Percentiles rank a stretch among this genome's conserved stretches.
Evolutionary conservation across 1,140 invertebrate genomes (phyloP).

Genomic region (Atta texana): DNA sequence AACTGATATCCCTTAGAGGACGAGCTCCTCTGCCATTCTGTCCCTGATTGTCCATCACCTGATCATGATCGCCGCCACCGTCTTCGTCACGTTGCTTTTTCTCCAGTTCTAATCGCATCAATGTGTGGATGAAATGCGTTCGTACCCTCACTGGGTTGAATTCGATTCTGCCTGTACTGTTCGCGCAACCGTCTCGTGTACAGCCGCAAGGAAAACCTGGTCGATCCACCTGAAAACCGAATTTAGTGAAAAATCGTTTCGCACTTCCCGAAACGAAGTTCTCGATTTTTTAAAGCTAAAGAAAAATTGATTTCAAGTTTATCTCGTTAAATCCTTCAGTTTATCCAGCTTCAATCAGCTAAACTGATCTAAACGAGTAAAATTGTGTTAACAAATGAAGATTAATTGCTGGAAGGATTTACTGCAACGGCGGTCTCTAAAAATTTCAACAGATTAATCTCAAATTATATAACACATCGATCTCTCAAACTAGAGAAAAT

Average conservation of each 20-base stretch:
- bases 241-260: conserved; percentile 20
- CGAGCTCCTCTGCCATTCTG: conserved; percentile 53
- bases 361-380: background rate
- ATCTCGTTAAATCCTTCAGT: background rate
- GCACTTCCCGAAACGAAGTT: background rate
- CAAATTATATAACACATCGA: conserved; percentile 12
- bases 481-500: conserved; percentile 15
- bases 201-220: conserved; percentile 99
- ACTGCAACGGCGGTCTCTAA: background rate
- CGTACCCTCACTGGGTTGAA: conserved; percentile 98
- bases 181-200: conserved; percentile 96
- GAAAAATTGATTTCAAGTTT: background rate
- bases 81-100: conserved; percentile 89
- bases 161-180: conserved; percentile 96
- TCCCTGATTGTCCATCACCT: conserved; percentile 69
- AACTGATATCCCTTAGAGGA: conserved; percentile 86
- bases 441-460: conserved; percentile 14
- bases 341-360: background rate
- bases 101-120: conserved; percentile 97
- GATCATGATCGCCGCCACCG: conserved; percentile 70
- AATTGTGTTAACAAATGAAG: conserved; percentile 26
- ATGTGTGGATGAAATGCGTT: conserved; percentile 98
- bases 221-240: conserved; percentile 91
- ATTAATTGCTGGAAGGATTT: conserved; percentile 14
- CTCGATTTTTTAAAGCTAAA: background rate